Base-by-base conservation (phyloP, 2,888 invertebrate species). In the Monochamus alternatus region DNA sequence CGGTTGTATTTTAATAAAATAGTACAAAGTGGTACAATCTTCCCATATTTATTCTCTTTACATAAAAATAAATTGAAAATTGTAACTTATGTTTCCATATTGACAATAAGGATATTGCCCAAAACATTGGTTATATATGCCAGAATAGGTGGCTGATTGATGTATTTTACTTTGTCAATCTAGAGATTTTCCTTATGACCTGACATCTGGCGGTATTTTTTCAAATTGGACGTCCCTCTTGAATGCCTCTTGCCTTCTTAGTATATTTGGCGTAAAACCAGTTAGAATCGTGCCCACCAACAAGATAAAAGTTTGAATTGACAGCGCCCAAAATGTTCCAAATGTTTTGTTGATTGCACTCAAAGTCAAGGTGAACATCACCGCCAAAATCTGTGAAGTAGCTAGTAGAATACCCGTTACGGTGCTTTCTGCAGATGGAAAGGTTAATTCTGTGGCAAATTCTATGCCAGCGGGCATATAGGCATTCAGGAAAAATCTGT, bases 381-480 rank as follows among this genome's bases (percentile, higher is more conserved):
- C 83, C 47, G 84, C 84, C 44, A 83, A 60, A 38, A 81, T 74
- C 76, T 85, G 84, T 0, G 85, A 84, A 5, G 80, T 80, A 14
- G 85, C 83, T 55, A 83, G 80, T 12, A 85, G 62, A n/a, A 86
- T 60, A 32, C 85, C 84, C 30, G 83, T 80, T 2, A 84, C 83
- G 3, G 85, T 85, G 69, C 84, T 84, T 74, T 85, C 86, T 32
- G 83, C 80, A 4, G 82, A 81, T 7, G 85, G 86, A 75, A 80
- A 85, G 1, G 86, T 85, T 60, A 86, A 70, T 79, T 86, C 86
- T 32, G 82, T 82, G 1, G 84, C 85, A 60, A 85, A 80, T 79
- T 86, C 86, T 32, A 85, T 81, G 55, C 85, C 85, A 22, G 84
- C 83, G 8, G 84, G 82, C 75, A 84, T 80, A 67, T 86, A 86